Evolutionary conservation across 2,113 vertebrate species (phyloP).

Genomic region (Cichladusa arquata): DNA sequence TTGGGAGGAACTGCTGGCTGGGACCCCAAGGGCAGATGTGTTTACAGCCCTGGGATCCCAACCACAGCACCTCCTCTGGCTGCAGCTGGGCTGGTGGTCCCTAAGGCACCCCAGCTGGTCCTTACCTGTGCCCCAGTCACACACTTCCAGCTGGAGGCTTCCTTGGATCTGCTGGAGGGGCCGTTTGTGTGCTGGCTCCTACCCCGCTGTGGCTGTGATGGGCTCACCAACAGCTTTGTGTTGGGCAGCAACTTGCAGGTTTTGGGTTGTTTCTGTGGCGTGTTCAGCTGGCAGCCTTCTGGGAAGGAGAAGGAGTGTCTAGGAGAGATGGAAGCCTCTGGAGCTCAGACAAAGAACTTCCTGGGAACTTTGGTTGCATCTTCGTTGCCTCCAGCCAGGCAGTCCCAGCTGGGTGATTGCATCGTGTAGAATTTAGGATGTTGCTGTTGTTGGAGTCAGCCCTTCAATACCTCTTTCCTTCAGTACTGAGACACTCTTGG

Average conservation of each 20-base stretch:
- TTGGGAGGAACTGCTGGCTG: background rate
- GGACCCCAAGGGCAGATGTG: background rate
- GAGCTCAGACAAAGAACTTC: background rate
- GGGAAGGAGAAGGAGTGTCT: background rate
- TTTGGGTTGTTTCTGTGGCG: background rate
- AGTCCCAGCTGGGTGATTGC: background rate
- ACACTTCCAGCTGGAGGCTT: background rate
- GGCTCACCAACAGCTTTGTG: accelerated
- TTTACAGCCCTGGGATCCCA: background rate
- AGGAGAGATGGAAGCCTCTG: background rate
- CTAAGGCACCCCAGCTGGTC: background rate
- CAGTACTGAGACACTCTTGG: background rate
- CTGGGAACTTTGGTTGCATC: background rate
- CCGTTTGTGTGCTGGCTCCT: background rate
- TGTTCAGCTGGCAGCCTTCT: background rate
- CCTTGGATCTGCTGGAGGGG: background rate
- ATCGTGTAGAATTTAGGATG: background rate
- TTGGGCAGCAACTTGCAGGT: background rate
- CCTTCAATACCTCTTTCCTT: background rate
- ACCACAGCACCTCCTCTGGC: background rate
- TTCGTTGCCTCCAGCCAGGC: background rate
- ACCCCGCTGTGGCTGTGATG: accelerated
- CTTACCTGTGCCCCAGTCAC: background rate
- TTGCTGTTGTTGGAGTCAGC: background rate
- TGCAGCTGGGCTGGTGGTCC: background rate